phyloP scores from a whole-genome alignment of 2,888 invertebrate genomes.

The Melangyna quadrimaculata region DNA sequence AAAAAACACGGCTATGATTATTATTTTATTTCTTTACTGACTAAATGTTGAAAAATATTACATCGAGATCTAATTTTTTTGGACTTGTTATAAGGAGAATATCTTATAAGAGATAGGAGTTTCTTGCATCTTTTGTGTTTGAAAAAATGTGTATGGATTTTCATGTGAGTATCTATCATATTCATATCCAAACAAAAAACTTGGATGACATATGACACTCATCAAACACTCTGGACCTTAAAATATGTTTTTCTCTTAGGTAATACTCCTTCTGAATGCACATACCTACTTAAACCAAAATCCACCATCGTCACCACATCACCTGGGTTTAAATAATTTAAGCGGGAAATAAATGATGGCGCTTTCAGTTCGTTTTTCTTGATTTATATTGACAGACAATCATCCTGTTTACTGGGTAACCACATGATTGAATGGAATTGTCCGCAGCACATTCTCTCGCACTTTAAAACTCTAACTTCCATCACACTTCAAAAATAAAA shows the following conservation, averaged over 20 bases:
- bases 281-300: neutral
- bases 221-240: neutral
- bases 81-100: no score
- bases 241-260: neutral
- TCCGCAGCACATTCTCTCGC: neutral
- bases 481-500: neutral
- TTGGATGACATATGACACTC: neutral
- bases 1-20: no score
- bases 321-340: slow-evolving; percentile 12
- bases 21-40: no score
- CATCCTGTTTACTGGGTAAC: slow-evolving; percentile 39
- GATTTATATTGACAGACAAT: slow-evolving; percentile 61
- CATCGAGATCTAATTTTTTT: no score
- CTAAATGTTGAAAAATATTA: no score
- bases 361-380: slow-evolving; percentile 8
- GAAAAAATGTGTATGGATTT: no score
- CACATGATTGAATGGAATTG: slow-evolving; percentile 62
- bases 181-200: neutral
- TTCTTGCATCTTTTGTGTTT: no score
- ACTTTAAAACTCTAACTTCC: neutral
- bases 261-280: neutral
- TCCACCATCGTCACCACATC: no score
- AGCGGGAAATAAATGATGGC: neutral
- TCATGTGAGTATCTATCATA: no score
- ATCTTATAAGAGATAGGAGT: no score